Conservation (phyloP, 2,888 invertebrate species). For the Drosophila seclusa region DNA sequence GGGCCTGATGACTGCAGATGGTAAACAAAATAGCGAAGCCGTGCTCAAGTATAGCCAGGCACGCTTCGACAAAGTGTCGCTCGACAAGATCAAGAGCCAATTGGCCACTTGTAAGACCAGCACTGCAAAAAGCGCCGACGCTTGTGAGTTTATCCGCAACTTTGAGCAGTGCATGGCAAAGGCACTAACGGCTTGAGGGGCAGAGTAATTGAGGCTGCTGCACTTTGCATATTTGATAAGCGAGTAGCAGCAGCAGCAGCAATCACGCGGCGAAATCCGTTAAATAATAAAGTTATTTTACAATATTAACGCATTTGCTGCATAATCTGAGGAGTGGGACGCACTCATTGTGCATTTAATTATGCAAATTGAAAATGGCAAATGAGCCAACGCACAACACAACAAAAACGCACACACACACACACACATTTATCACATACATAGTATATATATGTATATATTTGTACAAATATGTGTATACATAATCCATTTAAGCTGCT, state of each 20-base stretch:
- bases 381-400: constrained; percentile 44
- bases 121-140: constrained; percentile 17
- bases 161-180: constrained; percentile 61
- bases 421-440: constrained; percentile 1
- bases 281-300: constrained; percentile 71
- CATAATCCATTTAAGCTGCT: constrained; percentile 68
- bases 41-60: constrained; percentile 45
- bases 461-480: constrained; percentile 48
- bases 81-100: constrained; percentile 55
- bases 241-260: constrained; percentile 29
- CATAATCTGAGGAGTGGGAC: constrained; percentile 52
- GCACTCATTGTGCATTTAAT: constrained; percentile 61
- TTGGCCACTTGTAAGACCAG: constrained; percentile 39
- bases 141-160: constrained; percentile 49
- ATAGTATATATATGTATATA: constrained; percentile 20
- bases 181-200: constrained; percentile 46
- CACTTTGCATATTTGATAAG: constrained; percentile 48
- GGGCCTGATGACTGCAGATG: constrained; percentile 45
- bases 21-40: constrained; percentile 41
- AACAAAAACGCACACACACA: constrained; percentile 21
- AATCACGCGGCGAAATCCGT: constrained; percentile 57
- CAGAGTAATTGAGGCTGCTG: neutral
- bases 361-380: constrained; percentile 75
- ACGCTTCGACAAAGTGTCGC: constrained; percentile 36
- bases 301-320: constrained; percentile 69